Percentiles rank a stretch among this genome's conserved stretches.
These are phyloP conservation scores for Enteromius anoplus DNA, from an alignment of 2,797 vertebrate species.

Conservation along the genomic window DNA sequence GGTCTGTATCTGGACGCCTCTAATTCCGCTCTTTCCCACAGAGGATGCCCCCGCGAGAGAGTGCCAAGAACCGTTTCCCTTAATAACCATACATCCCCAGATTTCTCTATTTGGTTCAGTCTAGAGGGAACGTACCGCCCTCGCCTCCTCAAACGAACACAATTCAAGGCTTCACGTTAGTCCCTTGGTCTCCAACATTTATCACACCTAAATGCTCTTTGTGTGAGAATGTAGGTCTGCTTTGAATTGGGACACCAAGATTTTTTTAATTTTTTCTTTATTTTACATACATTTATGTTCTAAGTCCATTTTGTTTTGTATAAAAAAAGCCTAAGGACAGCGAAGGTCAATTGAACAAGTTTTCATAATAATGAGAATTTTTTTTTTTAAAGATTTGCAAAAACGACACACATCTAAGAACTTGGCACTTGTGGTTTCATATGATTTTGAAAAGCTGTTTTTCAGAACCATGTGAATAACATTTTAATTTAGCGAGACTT, in stretches of 20 bases:
- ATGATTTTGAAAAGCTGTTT: not conserved
- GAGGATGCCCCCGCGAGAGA: slow-evolving; percentile 53
- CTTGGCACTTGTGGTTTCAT: not conserved
- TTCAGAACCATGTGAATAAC: slow-evolving; percentile 3
- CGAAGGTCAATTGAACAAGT: not conserved
- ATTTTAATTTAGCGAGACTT: not conserved
- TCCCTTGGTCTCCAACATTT: slow-evolving; percentile 43
- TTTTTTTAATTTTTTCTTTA: not conserved
- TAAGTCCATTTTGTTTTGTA: not conserved
- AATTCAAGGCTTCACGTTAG: slow-evolving; percentile 31
- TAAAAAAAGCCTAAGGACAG: not conserved
- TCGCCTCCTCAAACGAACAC: slow-evolving; percentile 46
- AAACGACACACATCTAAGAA: not conserved
- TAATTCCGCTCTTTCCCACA: slow-evolving; percentile 57
- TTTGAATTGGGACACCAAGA: slow-evolving; percentile 1
- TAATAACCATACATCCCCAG: slow-evolving; percentile 47
- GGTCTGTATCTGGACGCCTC: slow-evolving; percentile 54
- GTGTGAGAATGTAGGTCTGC: slow-evolving; percentile 43
- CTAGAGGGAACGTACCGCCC: slow-evolving; percentile 28
- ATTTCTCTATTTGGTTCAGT: slow-evolving; percentile 37
- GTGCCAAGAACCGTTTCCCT: slow-evolving; percentile 54
- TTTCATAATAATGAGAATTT: not conserved
- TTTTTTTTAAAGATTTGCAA: not conserved
- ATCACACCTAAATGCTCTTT: slow-evolving; percentile 38
- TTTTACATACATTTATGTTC: not conserved